Evolutionary conservation across 2,797 vertebrate species (phyloP), one percentile per base, ranked within the genome.

Genomic region (Phrynocephalus guinanensis): DNA sequence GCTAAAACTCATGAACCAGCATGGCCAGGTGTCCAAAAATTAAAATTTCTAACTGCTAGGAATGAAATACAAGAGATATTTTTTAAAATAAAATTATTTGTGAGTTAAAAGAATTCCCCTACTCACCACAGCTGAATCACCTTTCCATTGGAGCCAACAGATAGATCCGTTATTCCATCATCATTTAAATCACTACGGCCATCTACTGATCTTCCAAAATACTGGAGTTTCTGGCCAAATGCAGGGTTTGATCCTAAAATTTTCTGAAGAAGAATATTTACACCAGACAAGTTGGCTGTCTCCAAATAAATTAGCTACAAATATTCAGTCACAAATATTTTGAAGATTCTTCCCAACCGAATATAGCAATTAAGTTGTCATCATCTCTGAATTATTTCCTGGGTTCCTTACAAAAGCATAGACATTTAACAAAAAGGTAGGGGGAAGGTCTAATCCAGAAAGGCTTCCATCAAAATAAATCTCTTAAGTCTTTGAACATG

Each of bases 91-190:
- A 28, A 63, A 70, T 83, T 67, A 15, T 33, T 48, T 44, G 1
- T 87, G 93, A 86, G 75, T 84, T 81, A 82, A 91, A 88, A 89
- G 86, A 71, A 63, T 63, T 91, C 66, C 56, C 48, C 77, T 91
- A 95, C 98, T 96, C 93, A 99, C 98, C 98, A 99, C 84, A 99
- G 97, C 93, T 98, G 97, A 88, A 99, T 94, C 67, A 98, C 98
- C 91, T 97, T 97, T 77, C 98, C 98, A 89, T 97, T 97, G 79
- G 98, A 96, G 78, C 98, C 98, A 22, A 99, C 88, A 18, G 98
- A 98, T 33, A 99, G 89, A 3, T 99, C 98, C 52, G 97, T 96
- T 92, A 99, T 96, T 56, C 92, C 94, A 92, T 99, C 97, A 10
- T 95, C 97, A 92, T 98, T 97, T 93, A 99, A 95, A 95, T 99